These are phyloP conservation scores for Apodemus speciosus DNA, from an alignment of 2,113 vertebrate species.

Conservation along the genomic window DNA sequence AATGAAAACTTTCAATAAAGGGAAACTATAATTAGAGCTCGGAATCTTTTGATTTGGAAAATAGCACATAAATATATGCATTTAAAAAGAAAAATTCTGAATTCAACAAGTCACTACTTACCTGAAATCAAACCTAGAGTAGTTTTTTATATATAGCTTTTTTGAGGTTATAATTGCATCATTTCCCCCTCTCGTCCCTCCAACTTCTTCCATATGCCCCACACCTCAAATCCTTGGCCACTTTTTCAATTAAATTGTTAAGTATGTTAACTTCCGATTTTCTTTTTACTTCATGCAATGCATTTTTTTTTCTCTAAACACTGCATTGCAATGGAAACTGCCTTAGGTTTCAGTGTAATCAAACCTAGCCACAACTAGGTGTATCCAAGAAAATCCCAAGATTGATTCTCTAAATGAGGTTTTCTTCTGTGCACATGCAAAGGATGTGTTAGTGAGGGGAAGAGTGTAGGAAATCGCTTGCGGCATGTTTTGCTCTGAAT, in stretches of 20 bases:
- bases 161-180: not conserved
- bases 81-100: constrained; percentile 31
- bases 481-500: constrained; percentile 56
- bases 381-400: constrained; percentile 69
- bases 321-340: constrained; percentile 50
- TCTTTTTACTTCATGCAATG: constrained; percentile 20
- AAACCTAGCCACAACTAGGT: constrained; percentile 68
- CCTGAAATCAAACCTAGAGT: constrained; percentile 27
- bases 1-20: constrained; percentile 32
- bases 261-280: not conserved
- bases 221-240: not conserved
- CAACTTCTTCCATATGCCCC: not conserved
- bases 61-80: not conserved
- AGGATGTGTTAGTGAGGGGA: constrained; percentile 24
- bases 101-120: constrained; percentile 45
- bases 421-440: constrained; percentile 65
- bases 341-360: constrained; percentile 71
- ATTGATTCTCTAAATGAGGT: constrained; percentile 72
- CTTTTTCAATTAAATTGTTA: not conserved
- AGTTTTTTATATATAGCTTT: not conserved
- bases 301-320: constrained; percentile 50
- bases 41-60: constrained; percentile 58
- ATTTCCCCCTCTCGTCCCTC: not conserved
- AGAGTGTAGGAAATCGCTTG: constrained; percentile 44
- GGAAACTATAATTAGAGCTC: constrained; percentile 31